A percentile compares a stretch with the other conserved stretches of the same genome.
Conservation (phyloP, 1,140 invertebrate genomes). For the Metaphire vulgaris region DNA sequence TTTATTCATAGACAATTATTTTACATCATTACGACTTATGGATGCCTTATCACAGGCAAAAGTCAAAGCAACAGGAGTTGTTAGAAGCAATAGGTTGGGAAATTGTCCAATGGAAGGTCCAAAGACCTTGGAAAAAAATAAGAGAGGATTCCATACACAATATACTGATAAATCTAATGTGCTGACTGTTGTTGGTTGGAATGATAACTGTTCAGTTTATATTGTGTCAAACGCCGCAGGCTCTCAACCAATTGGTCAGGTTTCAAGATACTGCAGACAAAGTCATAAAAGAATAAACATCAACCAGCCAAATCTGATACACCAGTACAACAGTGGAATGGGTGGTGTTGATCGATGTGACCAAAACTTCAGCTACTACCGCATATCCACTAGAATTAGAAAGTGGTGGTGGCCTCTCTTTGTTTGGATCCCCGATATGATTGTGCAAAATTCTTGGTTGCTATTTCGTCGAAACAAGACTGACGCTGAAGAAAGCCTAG, state of each 20-base stretch:
- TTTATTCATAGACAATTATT: too few relatives aligned
- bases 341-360: background rate
- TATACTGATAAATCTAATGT: background rate
- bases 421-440: background rate
- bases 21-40: background rate
- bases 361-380: background rate
- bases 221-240: background rate
- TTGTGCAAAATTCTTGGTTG: background rate
- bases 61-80: too few relatives aligned
- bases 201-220: background rate
- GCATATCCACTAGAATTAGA: background rate
- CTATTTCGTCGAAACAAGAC: too few relatives aligned
- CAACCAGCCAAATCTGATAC: background rate
- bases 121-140: too few relatives aligned
- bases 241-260: too few relatives aligned
- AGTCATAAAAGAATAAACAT: too few relatives aligned
- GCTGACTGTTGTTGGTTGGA: background rate
- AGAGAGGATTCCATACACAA: too few relatives aligned
- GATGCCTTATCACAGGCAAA: too few relatives aligned
- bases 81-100: too few relatives aligned
- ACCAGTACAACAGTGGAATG: background rate
- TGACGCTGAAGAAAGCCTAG: too few relatives aligned
- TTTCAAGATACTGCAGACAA: too few relatives aligned
- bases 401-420: slow-evolving; percentile 14
- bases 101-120: too few relatives aligned